Base-by-base conservation (phyloP, 2,113 vertebrate genomes). In the Brachypteracias leptosomus region DNA sequence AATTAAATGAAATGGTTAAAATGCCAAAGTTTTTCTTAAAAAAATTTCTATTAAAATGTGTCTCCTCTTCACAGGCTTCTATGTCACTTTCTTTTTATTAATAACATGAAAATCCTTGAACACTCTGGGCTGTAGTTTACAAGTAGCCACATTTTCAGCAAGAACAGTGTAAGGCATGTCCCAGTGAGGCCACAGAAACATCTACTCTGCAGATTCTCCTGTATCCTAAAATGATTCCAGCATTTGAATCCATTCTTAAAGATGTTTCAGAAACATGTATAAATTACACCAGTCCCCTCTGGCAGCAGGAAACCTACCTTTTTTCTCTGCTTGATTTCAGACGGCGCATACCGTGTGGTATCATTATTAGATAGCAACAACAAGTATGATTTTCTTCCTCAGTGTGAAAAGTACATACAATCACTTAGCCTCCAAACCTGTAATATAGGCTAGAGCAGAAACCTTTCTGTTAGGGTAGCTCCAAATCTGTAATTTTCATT, bases 381-480 rank as follows among this genome's bases (percentile, higher is more conserved):
- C 57, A 86, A 95, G 88, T 72, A 81, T 46, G 84, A 95, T 93
- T 97, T 96, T 96, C 95, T 92, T 93, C 92, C 95, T 95, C 36
- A 80, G 95, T 91, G 93, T 72, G 95, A 96, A 96, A 97, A 97
- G 88, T 96, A 95, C 84, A 95, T 95, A 73, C 81, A 97, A 96
- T 96, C 90, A 92, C 38, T 96, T 94, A 78, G 63, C 74, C 58
- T 90, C 77, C 55, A 91, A 88, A 91, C 92, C 79, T 92, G 14
- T 71, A 96, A 95, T 95, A 94, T 2, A 85, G 74, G 74, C 72
- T 51, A 79, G 74, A 91, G 63, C 70, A 90, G 54, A 84, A 67
- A 93, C 77, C 65, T 90, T 75, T 88, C 46, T 88, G 71, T 91
- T 93, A 83, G 54, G 44, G 66, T 26, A 78, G 61, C 61, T 88